Base-by-base conservation (phyloP, 2,797 vertebrate genomes). In the Karalla daura region DNA sequence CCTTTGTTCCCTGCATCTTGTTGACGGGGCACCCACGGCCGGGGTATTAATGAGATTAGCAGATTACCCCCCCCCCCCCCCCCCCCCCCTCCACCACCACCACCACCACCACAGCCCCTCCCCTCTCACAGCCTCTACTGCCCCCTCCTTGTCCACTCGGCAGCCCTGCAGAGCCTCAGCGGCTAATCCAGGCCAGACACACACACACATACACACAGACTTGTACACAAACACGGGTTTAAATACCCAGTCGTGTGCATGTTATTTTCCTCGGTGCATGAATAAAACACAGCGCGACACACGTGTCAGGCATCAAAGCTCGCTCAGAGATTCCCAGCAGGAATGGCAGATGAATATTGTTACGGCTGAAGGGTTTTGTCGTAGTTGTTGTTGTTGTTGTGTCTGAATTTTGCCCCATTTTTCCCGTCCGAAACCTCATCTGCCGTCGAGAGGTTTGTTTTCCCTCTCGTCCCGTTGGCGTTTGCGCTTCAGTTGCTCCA, bases 41-140 rank as follows among this genome's bases (percentile, higher is more conserved):
- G 30, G 69, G 78, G 80, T 67, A 79, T 88, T 94, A 93, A 94
- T 90, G 79, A 91, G 92, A 93, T 93, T 92, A 93, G 56, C 86
- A 89, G 93, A 93, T 94, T 94, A 93, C 62, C 36, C 43, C 61
- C 67, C 75, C 79, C 78, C 33, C 77, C 82, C 79, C 43, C 33
- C 75, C 4, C 32, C 21, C 51, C 47, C 52, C 83, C 82, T 78
- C 85, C n/a, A n/a, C n/a, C 68, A 64, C 76, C 74, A 32, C 75
- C 63, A 30, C 44, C 83, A n/a, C n/a, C n/a, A n/a, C n/a, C 36
- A 43, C 61, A 15, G 66, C 67, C 75, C 79, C 78, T 36, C 77
- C 82, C 79, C 43, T 36, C 75, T 5, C 32, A 21, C 51, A 50
- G 52, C 83, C 82, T 78, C 85, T 70, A 64, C 76, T 70, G 67